Percentiles rank a stretch among this genome's conserved stretches.
phyloP scores from a whole-genome alignment of 2,113 vertebrate genomes.

The Dipodomys merriami region DNA sequence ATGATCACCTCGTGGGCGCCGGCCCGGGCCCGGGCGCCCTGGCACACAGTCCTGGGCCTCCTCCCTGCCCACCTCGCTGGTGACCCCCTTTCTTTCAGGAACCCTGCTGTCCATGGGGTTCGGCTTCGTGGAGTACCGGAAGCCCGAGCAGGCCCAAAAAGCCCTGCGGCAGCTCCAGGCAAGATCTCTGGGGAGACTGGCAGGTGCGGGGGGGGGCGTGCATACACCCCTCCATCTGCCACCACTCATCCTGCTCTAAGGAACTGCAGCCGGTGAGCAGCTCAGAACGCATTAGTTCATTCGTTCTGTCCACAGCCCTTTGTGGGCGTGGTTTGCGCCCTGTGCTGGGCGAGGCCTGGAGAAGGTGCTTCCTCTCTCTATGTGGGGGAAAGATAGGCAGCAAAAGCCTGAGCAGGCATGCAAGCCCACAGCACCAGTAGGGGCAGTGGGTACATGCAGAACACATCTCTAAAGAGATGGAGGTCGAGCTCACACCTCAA shows the following conservation, averaged over 20 bases:
- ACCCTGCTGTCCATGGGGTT: constrained; percentile 95
- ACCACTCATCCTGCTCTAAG: no score
- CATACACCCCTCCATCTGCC: accelerated
- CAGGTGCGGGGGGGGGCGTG: neutral
- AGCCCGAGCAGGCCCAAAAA: constrained; percentile 93
- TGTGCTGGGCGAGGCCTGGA: neutral
- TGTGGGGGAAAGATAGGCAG: neutral
- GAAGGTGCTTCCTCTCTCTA: accelerated
- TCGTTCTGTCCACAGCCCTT: neutral
- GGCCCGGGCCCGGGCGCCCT: accelerated
- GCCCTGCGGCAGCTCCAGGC: constrained; percentile 95
- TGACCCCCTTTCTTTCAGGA: constrained; percentile 83
- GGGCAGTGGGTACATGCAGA: accelerated
- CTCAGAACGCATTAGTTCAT: accelerated
- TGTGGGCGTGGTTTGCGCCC: neutral
- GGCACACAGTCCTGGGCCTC: accelerated
- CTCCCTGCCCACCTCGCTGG: accelerated
- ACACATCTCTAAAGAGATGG: neutral
- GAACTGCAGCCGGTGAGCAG: no score
- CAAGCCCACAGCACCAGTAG: neutral
- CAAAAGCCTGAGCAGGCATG: neutral
- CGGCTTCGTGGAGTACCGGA: constrained; percentile 95
- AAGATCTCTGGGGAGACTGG: constrained; percentile 10
- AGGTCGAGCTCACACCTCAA: accelerated
- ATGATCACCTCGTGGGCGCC: accelerated